Base-by-base conservation (phyloP, 2,888 invertebrate genomes). In the Agriopis aurantiaria region DNA sequence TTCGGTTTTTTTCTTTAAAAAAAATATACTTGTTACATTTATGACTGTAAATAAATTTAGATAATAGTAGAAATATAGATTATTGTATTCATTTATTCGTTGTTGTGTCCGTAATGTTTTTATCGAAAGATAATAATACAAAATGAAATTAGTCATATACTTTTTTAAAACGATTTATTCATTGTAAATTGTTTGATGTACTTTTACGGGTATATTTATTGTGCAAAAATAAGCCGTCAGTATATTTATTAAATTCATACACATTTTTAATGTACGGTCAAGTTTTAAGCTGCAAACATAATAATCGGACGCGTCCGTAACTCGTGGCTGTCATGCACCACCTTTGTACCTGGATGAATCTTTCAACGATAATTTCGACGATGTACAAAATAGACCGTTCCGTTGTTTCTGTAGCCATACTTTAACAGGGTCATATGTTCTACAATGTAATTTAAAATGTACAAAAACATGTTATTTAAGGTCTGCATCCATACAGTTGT, bases 171-270 rank as follows among this genome's bases (percentile, higher is more conserved):
- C n/a, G 40, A 55, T 14, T 46, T 12, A n/a, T 17, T 40, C 8
- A 53, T 23, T 6, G 14, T 43, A 9, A 11, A 46, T 46, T 23
- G 8, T 23, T 23, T 10, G 33, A 8, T 57, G 9, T 45, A 23
- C 17, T 57, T 56, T 65, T 61, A 60, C 56, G 59, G 67, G 51
- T 61, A 56, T 68, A 56, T 49, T 17, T 49, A 57, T 67, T 67
- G 11, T 56, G 43, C 11, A 52, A 17, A 51, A 63, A 11, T 46
- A 8, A 23, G 12, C 57, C 4, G 12, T 12, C 46, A 58, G 33
- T 58, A 48, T 46, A 23, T 58, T 58, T 45, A 11, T 43, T 3
- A 57, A 17, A 45, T 14, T 45, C 7, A 8, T n/a, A 55, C 5
- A 57, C 23, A 56, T 41, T 56, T 41, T 40, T 11, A 8, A 41